These are phyloP conservation scores for Corythaixoides concolor DNA, from an alignment of 2,113 vertebrate species.

Conservation along the genomic window DNA sequence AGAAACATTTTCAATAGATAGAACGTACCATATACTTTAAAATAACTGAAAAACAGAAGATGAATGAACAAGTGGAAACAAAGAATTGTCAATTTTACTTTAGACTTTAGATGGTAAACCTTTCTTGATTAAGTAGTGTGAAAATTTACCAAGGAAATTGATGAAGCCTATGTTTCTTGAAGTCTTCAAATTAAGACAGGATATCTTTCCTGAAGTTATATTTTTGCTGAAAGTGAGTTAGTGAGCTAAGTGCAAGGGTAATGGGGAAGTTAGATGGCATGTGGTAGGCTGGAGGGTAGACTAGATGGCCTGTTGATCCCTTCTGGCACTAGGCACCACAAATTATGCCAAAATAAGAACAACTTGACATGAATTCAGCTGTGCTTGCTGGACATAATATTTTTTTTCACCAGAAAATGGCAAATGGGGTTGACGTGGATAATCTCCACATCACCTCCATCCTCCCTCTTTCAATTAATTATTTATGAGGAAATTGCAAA, in stretches of 20 bases:
- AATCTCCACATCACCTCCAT: not conserved
- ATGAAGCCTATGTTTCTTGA: not conserved
- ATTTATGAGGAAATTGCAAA: not conserved
- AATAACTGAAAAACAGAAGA: not conserved
- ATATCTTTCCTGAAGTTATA: not conserved
- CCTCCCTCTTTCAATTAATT: not conserved
- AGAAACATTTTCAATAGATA: not conserved
- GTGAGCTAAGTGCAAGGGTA: not conserved
- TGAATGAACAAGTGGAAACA: not conserved
- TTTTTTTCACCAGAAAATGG: not conserved
- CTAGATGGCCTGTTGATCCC: not conserved
- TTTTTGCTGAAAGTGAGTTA: not conserved
- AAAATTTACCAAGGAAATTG: not conserved
- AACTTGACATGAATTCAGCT: not conserved
- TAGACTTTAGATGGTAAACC: not conserved
- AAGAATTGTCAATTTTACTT: not conserved
- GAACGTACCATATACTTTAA: not conserved
- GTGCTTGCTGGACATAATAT: not conserved
- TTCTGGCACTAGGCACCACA: not conserved
- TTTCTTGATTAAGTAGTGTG: not conserved
- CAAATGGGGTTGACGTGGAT: not conserved
- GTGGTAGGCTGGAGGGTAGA: not conserved
- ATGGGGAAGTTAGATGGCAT: not conserved
- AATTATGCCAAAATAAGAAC: not conserved
- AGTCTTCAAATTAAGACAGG: not conserved